Conservation (phyloP, 2,113 vertebrate genomes). For the Falco punctatus region DNA sequence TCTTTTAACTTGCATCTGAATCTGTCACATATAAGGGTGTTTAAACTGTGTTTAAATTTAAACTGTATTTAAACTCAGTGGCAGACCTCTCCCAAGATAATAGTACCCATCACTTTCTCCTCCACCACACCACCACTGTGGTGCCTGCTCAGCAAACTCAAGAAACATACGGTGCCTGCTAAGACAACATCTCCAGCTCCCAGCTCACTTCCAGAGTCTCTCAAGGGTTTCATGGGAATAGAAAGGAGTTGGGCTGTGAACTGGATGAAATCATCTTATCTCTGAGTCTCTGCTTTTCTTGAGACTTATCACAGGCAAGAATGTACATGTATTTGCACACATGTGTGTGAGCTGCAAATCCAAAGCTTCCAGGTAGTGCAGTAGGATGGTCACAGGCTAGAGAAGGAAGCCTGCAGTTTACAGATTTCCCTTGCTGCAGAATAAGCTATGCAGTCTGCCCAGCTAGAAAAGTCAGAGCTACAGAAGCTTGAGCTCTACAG, state of each 20-base stretch:
- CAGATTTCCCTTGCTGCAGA: not conserved
- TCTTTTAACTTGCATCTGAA: not conserved
- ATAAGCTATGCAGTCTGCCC: not conserved
- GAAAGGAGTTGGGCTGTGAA: not conserved
- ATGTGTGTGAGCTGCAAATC: not conserved
- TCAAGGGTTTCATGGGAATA: not conserved
- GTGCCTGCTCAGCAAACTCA: not conserved
- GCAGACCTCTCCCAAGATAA: not conserved
- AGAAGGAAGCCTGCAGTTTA: not conserved
- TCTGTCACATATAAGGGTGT: not conserved
- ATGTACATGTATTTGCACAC: too few relatives aligned
- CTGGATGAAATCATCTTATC: fast-evolving
- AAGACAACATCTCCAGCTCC: not conserved
- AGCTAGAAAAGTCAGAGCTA: not conserved
- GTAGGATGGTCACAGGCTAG: not conserved
- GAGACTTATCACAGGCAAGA: not conserved
- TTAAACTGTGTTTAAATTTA: not conserved
- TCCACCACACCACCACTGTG: not conserved
- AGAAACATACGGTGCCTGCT: not conserved
- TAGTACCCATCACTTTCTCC: not conserved
- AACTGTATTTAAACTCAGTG: not conserved
- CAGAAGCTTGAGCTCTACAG: not conserved
- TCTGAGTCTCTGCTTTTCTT: not conserved
- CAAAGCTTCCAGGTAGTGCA: not conserved
- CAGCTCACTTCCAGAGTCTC: not conserved